A percentile compares a stretch with the other conserved stretches of the same genome.
These are phyloP conservation scores for Hedya salicella DNA, from an alignment of 2,888 invertebrate species.

Conservation along the genomic window DNA sequence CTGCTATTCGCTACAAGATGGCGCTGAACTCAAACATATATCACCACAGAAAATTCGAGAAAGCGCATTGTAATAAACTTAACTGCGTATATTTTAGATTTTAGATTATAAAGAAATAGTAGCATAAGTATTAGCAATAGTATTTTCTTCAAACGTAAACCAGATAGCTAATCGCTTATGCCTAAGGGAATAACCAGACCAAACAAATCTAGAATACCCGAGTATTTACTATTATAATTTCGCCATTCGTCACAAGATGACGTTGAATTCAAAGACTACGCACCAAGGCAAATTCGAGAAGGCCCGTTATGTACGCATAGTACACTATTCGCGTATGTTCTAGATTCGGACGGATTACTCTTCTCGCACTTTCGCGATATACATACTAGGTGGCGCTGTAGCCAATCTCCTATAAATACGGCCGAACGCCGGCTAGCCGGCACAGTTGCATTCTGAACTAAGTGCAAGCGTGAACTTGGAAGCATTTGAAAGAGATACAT, in stretches of 20 bases:
- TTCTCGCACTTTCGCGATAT: conserved; percentile 47
- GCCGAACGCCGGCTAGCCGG: conserved; percentile 31
- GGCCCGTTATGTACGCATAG: not conserved
- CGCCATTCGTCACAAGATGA: conserved; percentile 61
- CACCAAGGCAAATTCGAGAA: conserved; percentile 41
- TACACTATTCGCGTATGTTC: conserved; percentile 42
- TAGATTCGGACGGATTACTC: conserved; percentile 49
- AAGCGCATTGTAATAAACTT: too few relatives aligned
- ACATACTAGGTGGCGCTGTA: conserved; percentile 57
- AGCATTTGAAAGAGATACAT: conserved; percentile 4
- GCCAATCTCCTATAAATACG: conserved; percentile 54
- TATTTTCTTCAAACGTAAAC: too few relatives aligned
- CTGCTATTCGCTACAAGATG: too few relatives aligned
- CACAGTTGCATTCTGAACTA: conserved; percentile 44
- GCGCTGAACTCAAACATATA: too few relatives aligned
- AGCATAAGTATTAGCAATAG: too few relatives aligned
- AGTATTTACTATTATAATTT: conserved; percentile 40
- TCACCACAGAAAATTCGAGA: too few relatives aligned
- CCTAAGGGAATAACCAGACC: not conserved
- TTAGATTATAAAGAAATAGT: too few relatives aligned
- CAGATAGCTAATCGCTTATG: not conserved
- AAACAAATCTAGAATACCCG: conserved; percentile 21
- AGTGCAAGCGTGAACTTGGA: conserved; percentile 39
- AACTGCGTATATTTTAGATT: too few relatives aligned
- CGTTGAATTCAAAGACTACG: conserved; percentile 43